Percentiles rank a stretch among this genome's conserved stretches.
These are phyloP conservation scores for Bos javanicus DNA, from an alignment of 2,113 vertebrate genomes.

Conservation along the genomic window DNA sequence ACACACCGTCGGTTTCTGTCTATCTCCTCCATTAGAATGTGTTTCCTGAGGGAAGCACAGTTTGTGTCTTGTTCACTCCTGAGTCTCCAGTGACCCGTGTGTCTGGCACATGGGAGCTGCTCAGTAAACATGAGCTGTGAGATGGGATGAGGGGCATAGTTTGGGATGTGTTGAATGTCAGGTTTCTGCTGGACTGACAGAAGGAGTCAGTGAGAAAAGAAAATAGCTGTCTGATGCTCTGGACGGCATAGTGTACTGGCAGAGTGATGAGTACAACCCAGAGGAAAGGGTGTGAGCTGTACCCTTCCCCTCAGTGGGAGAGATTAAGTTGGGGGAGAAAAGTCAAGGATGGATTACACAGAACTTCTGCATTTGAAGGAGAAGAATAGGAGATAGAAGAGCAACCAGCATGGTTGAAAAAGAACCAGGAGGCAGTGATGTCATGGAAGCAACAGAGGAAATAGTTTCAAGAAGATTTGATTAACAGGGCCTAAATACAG, in stretches of 20 bases:
- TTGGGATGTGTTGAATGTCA: neutral
- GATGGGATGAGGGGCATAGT: neutral
- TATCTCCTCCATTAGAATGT: neutral
- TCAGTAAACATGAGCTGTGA: neutral
- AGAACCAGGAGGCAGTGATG: neutral
- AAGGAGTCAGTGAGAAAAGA: neutral
- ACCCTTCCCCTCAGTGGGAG: neutral
- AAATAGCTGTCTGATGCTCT: neutral
- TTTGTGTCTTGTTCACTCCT: neutral
- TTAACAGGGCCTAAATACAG: neutral
- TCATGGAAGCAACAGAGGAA: neutral
- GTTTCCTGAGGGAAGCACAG: neutral
- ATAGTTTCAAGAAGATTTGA: neutral
- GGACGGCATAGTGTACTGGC: too few relatives aligned
- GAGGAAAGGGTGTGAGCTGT: too few relatives aligned
- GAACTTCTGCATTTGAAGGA: neutral
- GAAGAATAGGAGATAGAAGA: neutral
- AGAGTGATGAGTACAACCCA: fast-evolving
- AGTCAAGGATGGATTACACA: neutral
- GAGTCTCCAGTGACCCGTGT: neutral
- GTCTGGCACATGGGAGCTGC: neutral
- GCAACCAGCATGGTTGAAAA: neutral
- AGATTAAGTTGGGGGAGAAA: neutral
- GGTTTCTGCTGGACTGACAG: neutral
- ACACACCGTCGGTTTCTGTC: neutral